Conservation (phyloP, 2,888 invertebrate species). For the Diplazon laetatorius region DNA sequence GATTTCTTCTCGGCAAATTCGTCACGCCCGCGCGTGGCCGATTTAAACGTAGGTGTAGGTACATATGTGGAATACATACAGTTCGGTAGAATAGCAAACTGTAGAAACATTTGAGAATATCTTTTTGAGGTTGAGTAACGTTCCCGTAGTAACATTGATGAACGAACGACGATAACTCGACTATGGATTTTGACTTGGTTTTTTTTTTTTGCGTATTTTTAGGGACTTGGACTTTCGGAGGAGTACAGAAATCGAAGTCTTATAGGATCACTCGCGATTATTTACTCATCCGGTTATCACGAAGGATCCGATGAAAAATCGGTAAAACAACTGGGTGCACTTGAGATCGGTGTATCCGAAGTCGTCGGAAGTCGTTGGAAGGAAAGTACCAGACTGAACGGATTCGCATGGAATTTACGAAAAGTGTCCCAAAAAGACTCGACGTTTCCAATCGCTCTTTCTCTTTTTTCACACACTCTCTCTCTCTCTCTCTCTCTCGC, state of each 20-base stretch:
- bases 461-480: too few relatives aligned
- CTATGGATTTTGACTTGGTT: slow-evolving; percentile 17
- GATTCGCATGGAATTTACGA: background rate
- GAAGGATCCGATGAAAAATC: slow-evolving; percentile 25
- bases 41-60: slow-evolving; percentile 37
- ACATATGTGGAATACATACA: slow-evolving; percentile 13
- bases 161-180: slow-evolving; percentile 56
- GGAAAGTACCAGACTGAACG: background rate
- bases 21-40: slow-evolving; percentile 68
- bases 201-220: slow-evolving; percentile 8
- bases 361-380: background rate
- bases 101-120: slow-evolving; percentile 54
- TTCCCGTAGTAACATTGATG: slow-evolving; percentile 54
- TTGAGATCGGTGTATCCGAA: background rate
- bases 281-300: background rate
- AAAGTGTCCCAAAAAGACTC: background rate
- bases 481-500: background rate
- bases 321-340: background rate
- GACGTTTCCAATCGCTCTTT: background rate
- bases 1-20: slow-evolving; percentile 74
- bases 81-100: too few relatives aligned
- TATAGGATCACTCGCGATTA: too few relatives aligned
- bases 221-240: slow-evolving; percentile 4
- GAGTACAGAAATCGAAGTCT: too few relatives aligned
- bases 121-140: slow-evolving; percentile 61